Conservation (phyloP, 2,113 vertebrate species). For the Myxocyprinus asiaticus region DNA sequence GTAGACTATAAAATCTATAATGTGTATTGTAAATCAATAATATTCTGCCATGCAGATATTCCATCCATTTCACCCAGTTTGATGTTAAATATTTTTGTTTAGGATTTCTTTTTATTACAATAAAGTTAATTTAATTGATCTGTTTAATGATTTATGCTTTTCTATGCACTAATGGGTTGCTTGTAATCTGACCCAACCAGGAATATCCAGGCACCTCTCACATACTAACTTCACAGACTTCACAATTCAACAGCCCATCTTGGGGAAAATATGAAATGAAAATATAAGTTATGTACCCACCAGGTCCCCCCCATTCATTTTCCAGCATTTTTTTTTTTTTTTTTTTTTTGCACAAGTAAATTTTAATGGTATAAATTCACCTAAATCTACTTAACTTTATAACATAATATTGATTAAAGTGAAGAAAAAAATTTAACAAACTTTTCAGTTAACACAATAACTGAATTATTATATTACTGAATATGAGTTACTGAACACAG, state of each 20-base stretch:
- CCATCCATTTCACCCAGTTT: conserved; percentile 16
- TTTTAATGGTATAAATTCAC: no score
- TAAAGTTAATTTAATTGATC: conserved; percentile 20
- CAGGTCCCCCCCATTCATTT: no score
- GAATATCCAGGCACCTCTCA: background rate
- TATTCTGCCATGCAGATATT: conserved; percentile 22
- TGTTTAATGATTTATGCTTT: background rate
- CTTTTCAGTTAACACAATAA: no score
- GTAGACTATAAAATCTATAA: background rate
- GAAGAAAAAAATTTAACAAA: no score
- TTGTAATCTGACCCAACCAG: conserved; percentile 12
- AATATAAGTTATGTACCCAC: background rate
- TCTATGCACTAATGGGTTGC: background rate
- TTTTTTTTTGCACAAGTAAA: no score
- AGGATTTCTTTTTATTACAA: background rate
- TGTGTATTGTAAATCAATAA: background rate
- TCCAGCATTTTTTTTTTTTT: no score
- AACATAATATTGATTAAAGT: no score
- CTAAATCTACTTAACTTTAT: no score
- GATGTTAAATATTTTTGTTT: background rate
- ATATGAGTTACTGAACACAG: no score
- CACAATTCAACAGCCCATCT: background rate
- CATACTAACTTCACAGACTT: background rate
- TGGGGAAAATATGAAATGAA: background rate
- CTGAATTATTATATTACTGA: no score